These are phyloP conservation scores for Gopherus flavomarginatus DNA, from an alignment of 2,113 vertebrate species.

Conservation along the genomic window DNA sequence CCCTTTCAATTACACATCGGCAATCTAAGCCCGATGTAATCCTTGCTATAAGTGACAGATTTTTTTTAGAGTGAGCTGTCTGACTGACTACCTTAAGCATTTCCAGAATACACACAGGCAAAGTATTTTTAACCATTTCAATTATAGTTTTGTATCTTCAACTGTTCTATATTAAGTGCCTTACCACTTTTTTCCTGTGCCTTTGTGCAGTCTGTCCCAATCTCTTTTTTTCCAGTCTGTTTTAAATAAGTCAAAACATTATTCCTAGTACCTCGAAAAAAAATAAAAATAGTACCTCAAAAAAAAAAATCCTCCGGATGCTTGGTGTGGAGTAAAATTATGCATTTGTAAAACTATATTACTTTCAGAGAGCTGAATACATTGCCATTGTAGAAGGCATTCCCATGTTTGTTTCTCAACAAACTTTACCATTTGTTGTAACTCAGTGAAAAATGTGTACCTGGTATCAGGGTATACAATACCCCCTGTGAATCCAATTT, in stretches of 20 bases:
- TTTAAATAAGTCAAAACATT: conserved; percentile 28
- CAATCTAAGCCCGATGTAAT: conserved; percentile 21
- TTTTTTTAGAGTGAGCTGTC: conserved; percentile 33
- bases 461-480: background rate
- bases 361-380: background rate
- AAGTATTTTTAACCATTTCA: conserved; percentile 68
- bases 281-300: background rate
- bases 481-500: background rate
- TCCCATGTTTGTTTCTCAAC: background rate
- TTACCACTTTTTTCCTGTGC: conserved; percentile 14
- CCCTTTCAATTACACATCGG: conserved; percentile 8
- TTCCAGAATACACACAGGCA: conserved; percentile 28
- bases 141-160: conserved; percentile 34
- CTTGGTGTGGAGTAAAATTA: background rate
- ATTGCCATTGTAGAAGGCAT: background rate
- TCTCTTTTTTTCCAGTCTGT: background rate
- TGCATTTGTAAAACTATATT: background rate
- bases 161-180: conserved; percentile 35
- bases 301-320: background rate
- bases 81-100: conserved; percentile 47
- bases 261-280: conserved; percentile 10
- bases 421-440: background rate
- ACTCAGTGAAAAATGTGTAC: background rate
- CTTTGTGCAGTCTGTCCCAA: background rate
- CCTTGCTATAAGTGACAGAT: conserved; percentile 25